Evolutionary conservation across 2,113 vertebrate species (phyloP).

Genomic region (Lamprotornis superbus): DNA sequence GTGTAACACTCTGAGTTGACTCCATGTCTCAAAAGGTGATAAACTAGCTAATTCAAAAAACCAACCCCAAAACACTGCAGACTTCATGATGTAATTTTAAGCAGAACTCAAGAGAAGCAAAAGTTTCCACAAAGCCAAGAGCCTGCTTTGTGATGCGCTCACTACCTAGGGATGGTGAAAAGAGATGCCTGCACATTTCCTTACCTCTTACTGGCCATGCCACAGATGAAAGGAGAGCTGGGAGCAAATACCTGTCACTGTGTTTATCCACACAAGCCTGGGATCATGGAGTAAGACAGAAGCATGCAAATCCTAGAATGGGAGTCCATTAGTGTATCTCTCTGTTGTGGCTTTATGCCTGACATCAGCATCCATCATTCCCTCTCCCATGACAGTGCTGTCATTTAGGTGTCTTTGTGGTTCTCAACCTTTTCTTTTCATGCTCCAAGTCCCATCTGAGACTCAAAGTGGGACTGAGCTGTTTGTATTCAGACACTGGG

Average conservation of each 20-base stretch:
- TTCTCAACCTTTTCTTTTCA: background rate
- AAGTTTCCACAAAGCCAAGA: background rate
- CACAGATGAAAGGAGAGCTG: background rate
- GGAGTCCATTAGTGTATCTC: background rate
- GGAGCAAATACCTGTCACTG: background rate
- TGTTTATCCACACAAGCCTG: background rate
- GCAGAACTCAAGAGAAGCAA: background rate
- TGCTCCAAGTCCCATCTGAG: background rate
- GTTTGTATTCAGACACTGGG: background rate
- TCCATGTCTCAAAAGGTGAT: background rate
- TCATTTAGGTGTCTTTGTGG: background rate
- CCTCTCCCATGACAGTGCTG: background rate
- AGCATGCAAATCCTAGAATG: background rate
- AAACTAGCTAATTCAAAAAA: background rate
- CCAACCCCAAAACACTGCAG: background rate
- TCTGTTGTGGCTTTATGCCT: background rate
- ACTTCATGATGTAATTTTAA: background rate
- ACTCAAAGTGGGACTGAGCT: background rate
- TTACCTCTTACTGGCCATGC: background rate
- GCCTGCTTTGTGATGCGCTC: background rate
- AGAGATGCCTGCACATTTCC: background rate
- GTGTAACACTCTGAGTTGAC: background rate
- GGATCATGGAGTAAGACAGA: background rate
- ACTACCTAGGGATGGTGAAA: background rate
- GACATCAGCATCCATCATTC: background rate